Evolutionary conservation across 2,113 vertebrate genomes (phyloP).

Genomic region (Oncorhynchus mykiss): DNA sequence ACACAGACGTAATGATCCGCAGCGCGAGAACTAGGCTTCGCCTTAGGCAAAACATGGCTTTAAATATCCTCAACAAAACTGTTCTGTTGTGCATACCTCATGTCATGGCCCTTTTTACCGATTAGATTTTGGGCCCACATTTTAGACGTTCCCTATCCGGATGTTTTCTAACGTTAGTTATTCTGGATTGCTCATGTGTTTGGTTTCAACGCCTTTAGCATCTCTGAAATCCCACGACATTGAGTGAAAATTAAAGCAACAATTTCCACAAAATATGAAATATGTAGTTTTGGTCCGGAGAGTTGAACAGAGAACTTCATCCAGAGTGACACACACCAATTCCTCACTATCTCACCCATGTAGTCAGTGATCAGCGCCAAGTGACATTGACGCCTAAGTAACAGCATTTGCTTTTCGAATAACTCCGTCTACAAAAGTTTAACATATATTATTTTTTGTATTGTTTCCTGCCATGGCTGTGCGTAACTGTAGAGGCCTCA

Average conservation of each 20-base stretch:
- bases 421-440: neutral
- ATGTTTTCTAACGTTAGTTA: neutral
- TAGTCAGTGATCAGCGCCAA: neutral
- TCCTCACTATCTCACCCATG: no score
- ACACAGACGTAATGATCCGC: conserved; percentile 70
- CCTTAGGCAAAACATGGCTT: conserved; percentile 11
- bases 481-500: no score
- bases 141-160: neutral
- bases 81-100: no score
- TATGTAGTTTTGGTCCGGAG: neutral
- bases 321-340: neutral
- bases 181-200: no score
- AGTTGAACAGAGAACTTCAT: neutral
- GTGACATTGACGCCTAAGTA: neutral
- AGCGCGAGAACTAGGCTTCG: conserved; percentile 37
- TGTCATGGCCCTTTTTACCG: neutral
- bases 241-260: neutral
- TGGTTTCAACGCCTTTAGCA: no score
- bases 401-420: neutral
- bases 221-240: neutral
- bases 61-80: neutral
- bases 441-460: neutral
- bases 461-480: neutral
- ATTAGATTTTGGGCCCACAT: neutral
- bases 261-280: neutral